Evolutionary conservation across 92 coral and sea anemone species (phyloP).

Genomic region (Paramuricea clavata): DNA sequence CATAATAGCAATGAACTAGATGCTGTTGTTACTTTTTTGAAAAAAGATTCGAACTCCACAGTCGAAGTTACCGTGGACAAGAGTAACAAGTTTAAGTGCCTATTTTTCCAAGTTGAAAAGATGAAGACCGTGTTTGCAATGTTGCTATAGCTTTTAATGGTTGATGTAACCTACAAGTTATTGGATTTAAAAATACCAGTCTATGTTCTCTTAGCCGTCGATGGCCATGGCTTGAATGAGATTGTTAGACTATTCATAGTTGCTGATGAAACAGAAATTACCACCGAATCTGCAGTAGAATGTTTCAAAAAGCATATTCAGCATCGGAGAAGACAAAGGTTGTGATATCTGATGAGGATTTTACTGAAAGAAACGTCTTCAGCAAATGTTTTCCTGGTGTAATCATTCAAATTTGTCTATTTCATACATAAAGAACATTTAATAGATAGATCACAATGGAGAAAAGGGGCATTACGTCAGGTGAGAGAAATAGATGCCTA

Average conservation of each 20-base stretch:
- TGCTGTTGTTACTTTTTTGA: neutral
- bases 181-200: slow-evolving; percentile 61
- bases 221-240: slow-evolving; percentile 64
- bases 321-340: slow-evolving; percentile 49
- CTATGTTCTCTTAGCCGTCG: slow-evolving; percentile 57
- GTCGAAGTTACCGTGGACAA: slow-evolving; percentile 55
- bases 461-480: slow-evolving; percentile 66
- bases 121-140: slow-evolving; percentile 51
- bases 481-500: slow-evolving; percentile 48
- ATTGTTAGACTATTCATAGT: slow-evolving; percentile 62
- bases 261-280: slow-evolving; percentile 62
- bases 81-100: slow-evolving; percentile 60
- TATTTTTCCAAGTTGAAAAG: slow-evolving; percentile 58
- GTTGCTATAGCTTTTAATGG: slow-evolving; percentile 43
- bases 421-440: slow-evolving; percentile 69
- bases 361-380: slow-evolving; percentile 58
- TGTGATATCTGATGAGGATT: slow-evolving; percentile 68
- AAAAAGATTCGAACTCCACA: slow-evolving; percentile 23
- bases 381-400: slow-evolving; percentile 54
- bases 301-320: slow-evolving; percentile 55
- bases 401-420: slow-evolving; percentile 52
- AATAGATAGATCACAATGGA: slow-evolving; percentile 63
- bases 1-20: slow-evolving; percentile 29
- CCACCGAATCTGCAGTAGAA: slow-evolving; percentile 37
- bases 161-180: slow-evolving; percentile 66